Conservation (phyloP, 2,797 vertebrate genomes). For the Threskiornis aethiopicus region DNA sequence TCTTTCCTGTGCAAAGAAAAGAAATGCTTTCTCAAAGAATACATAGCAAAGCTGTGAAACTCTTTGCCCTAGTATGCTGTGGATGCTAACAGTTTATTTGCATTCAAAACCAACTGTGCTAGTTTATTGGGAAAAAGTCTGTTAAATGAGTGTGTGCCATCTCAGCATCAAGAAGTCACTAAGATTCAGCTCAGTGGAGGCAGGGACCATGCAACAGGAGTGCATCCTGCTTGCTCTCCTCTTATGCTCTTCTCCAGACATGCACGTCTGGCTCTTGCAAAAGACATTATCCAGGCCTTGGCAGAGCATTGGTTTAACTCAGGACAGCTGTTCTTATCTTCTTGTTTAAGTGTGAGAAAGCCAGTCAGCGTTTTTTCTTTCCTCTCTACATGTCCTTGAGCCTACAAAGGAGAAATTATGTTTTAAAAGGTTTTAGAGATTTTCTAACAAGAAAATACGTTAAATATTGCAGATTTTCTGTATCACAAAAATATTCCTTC, state of each 20-base stretch:
- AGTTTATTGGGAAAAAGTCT: not conserved
- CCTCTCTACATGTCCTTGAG: not conserved
- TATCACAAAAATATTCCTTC: not conserved
- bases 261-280: not conserved
- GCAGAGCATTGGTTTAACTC: not conserved
- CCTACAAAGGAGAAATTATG: not conserved
- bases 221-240: rapidly evolving
- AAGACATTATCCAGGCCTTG: not conserved
- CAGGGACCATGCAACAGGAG: rapidly evolving
- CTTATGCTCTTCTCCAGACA: not conserved
- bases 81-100: not conserved
- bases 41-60: not conserved
- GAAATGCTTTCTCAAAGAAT: not conserved
- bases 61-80: not conserved
- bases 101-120: not conserved
- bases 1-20: not conserved
- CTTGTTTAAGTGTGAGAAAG: not conserved
- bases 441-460: not conserved
- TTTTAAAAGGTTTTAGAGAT: not conserved
- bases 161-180: not conserved
- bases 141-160: rapidly evolving
- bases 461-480: conserved; percentile 10
- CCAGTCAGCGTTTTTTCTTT: rapidly evolving
- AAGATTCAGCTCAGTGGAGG: not conserved
- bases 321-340: not conserved